Percentiles rank a stretch among this genome's conserved stretches.
Conservation (phyloP, 64 coral and sea anemone genomes). For the Montipora foliosa region DNA sequence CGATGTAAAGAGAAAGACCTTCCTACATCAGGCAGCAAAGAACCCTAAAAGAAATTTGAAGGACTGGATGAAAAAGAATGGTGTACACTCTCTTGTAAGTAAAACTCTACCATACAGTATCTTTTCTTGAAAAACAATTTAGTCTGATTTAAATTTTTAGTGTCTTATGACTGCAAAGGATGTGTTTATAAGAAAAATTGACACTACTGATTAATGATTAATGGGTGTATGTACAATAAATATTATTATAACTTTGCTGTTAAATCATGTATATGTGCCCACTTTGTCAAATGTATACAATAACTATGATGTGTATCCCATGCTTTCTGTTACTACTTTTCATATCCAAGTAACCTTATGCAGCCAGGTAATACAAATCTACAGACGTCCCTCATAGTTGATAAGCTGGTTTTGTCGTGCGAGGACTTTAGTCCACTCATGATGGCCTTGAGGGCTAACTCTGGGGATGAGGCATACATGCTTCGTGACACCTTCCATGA, state of each 20-base stretch:
- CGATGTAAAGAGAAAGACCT: slow-evolving; percentile 20
- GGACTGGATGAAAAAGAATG: slow-evolving; percentile 42
- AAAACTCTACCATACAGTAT: neutral
- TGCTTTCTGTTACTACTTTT: too few relatives aligned
- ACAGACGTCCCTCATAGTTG: slow-evolving; percentile 4
- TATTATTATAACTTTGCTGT: too few relatives aligned
- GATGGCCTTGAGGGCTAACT: neutral
- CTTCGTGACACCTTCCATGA: neutral
- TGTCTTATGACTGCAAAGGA: too few relatives aligned
- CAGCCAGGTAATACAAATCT: neutral
- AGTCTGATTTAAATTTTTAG: too few relatives aligned
- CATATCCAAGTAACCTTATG: neutral
- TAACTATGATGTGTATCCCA: too few relatives aligned
- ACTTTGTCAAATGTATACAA: too few relatives aligned
- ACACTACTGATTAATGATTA: too few relatives aligned
- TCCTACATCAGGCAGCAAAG: slow-evolving; percentile 18
- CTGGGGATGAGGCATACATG: slow-evolving; percentile 21
- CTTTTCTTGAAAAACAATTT: too few relatives aligned
- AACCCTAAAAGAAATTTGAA: neutral
- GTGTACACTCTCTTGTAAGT: slow-evolving; percentile 15
- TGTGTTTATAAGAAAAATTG: too few relatives aligned
- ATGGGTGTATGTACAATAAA: too few relatives aligned
- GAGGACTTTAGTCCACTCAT: neutral
- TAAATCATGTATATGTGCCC: too few relatives aligned
- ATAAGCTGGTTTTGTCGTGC: slow-evolving; percentile 3